phyloP scores from a whole-genome alignment of 2,797 vertebrate genomes.

The Thripadectes ignobilis region DNA sequence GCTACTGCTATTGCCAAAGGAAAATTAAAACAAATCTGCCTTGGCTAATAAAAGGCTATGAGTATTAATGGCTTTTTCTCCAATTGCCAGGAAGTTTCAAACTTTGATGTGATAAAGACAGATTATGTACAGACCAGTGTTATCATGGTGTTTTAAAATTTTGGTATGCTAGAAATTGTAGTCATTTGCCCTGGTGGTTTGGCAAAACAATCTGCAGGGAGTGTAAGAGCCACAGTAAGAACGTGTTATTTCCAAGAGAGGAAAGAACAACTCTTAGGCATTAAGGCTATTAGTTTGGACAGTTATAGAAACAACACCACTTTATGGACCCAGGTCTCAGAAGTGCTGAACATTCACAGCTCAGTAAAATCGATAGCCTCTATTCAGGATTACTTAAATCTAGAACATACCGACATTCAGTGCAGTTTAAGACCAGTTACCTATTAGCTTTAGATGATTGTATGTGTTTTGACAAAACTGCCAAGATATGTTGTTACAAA shows the following conservation, averaged over 20 bases:
- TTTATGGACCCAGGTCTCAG: not conserved
- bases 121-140: not conserved
- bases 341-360: constrained; percentile 38
- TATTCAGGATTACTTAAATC: not conserved
- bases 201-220: not conserved
- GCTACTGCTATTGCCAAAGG: constrained; percentile 59
- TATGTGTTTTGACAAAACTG: constrained; percentile 10
- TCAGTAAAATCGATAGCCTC: constrained; percentile 45
- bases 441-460: not conserved
- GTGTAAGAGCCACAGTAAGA: not conserved
- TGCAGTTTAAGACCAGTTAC: not conserved
- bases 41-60: constrained; percentile 54
- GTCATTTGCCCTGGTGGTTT: not conserved
- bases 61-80: constrained; percentile 66
- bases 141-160: constrained; percentile 24
- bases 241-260: not conserved
- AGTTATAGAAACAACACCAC: constrained; percentile 25
- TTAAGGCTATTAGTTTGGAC: constrained; percentile 4
- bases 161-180: not conserved
- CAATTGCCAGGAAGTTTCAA: constrained; percentile 61
- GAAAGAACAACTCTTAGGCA: constrained; percentile 10
- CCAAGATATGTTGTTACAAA: not conserved
- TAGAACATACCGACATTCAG: not conserved
- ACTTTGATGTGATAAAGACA: constrained; percentile 46
- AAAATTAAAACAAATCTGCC: constrained; percentile 76